Percentiles rank a stretch among this genome's conserved stretches.
Conservation (phyloP, 2,888 invertebrate genomes). For the Macaria liturata region DNA sequence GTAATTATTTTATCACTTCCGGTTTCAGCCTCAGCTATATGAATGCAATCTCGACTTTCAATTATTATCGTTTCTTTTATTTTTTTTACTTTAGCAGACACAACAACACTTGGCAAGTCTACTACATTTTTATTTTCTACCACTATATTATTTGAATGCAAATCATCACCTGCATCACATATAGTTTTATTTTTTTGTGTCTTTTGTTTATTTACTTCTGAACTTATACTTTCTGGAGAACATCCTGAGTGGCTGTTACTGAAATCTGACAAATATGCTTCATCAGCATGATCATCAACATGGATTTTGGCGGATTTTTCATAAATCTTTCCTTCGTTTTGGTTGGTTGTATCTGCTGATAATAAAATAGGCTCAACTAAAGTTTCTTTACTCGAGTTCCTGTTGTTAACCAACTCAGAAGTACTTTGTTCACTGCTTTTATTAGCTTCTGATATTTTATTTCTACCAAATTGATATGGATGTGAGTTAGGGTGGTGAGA, state of each 20-base stretch:
- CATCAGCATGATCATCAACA: slow-evolving; percentile 25
- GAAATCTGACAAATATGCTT: slow-evolving; percentile 30
- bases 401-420: background rate
- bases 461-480: too few relatives aligned
- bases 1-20: too few relatives aligned
- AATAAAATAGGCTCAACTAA: too few relatives aligned
- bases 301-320: background rate
- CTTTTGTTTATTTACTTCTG: slow-evolving; percentile 14
- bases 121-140: slow-evolving; percentile 2
- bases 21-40: background rate
- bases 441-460: background rate
- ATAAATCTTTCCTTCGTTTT: too few relatives aligned
- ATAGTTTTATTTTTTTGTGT: slow-evolving; percentile 49
- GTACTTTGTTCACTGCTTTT: background rate
- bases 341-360: too few relatives aligned
- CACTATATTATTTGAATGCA: slow-evolving; percentile 1
- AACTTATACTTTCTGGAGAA: slow-evolving; percentile 11
- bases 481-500: too few relatives aligned
- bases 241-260: slow-evolving; percentile 22
- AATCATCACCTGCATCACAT: slow-evolving; percentile 41
- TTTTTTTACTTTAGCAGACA: slow-evolving; percentile 7
- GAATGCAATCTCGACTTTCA: slow-evolving; percentile 1
- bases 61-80: background rate
- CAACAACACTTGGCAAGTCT: background rate
- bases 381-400: too few relatives aligned